Conservation (phyloP, 92 coral and sea anemone species). For the Pocillopora grandis region DNA sequence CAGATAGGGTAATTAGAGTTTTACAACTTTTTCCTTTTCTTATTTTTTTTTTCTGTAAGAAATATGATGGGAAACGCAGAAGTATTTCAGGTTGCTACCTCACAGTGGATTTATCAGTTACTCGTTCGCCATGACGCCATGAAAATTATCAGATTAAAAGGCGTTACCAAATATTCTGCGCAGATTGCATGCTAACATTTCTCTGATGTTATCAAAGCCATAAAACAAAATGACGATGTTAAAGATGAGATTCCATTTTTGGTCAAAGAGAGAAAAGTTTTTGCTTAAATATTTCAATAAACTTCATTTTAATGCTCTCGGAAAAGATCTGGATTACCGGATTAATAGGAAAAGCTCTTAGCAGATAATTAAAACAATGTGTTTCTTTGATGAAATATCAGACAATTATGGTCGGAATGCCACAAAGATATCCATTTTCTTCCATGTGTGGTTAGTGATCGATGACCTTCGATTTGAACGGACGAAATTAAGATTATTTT, state of each 20-base stretch:
- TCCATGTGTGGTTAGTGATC: background rate
- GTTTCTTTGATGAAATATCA: background rate
- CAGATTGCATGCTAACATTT: background rate
- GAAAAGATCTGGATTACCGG: background rate
- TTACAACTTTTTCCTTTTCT: no score
- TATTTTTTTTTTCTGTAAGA: background rate
- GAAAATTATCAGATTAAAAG: slow-evolving; percentile 5
- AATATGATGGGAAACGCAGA: background rate
- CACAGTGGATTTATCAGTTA: background rate
- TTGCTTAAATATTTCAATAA: background rate
- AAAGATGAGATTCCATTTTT: no score
- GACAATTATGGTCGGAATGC: background rate
- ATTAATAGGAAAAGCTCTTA: background rate
- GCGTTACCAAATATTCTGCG: background rate
- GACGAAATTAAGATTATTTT: background rate
- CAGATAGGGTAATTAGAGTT: no score
- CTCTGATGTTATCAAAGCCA: no score
- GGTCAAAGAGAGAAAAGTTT: no score
- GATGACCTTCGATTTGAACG: background rate
- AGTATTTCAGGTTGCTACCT: background rate
- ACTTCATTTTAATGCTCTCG: background rate
- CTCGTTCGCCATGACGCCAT: background rate
- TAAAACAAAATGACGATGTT: no score
- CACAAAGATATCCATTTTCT: background rate
- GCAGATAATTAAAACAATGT: background rate